phyloP scores from a whole-genome alignment of 2,888 invertebrate species.

The Campaea margaritaria region DNA sequence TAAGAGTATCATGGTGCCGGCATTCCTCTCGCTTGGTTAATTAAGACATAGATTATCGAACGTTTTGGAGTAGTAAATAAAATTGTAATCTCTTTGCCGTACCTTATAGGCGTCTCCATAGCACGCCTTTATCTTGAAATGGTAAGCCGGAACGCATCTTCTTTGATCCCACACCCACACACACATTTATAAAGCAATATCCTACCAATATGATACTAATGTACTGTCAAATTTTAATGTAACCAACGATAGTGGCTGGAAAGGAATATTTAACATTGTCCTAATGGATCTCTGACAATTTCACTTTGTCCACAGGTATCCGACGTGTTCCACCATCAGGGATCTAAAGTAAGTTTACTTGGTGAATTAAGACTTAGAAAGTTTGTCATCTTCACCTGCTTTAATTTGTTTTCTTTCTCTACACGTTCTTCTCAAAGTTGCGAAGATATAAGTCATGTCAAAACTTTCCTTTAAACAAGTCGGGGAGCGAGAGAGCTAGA shows the following conservation, averaged over 20 bases:
- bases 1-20: conserved; percentile 56
- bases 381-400: conserved; percentile 40
- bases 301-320: conserved; percentile 64
- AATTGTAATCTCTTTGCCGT: conserved; percentile 79
- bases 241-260: conserved; percentile 58
- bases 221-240: conserved; percentile 83
- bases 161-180: conserved; percentile 83
- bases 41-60: conserved; percentile 85
- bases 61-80: conserved; percentile 83
- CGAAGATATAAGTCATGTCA: conserved; percentile 76
- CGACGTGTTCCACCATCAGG: conserved; percentile 18
- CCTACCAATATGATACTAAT: conserved; percentile 73
- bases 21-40: conserved; percentile 79
- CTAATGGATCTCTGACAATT: conserved; percentile 54
- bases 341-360: conserved; percentile 31
- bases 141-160: conserved; percentile 74
- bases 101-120: conserved; percentile 78
- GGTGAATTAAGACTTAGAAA: conserved; percentile 27
- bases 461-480: conserved; percentile 73
- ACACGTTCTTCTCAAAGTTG: conserved; percentile 49
- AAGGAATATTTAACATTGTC: conserved; percentile 21
- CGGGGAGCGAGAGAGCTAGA: conserved; percentile 51
- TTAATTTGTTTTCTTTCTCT: conserved; percentile 33
- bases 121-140: conserved; percentile 77
- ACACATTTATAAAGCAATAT: conserved; percentile 70